phyloP scores from a whole-genome alignment of 1,140 invertebrate genomes.

The Pseudomyrmex sp. region DNA sequence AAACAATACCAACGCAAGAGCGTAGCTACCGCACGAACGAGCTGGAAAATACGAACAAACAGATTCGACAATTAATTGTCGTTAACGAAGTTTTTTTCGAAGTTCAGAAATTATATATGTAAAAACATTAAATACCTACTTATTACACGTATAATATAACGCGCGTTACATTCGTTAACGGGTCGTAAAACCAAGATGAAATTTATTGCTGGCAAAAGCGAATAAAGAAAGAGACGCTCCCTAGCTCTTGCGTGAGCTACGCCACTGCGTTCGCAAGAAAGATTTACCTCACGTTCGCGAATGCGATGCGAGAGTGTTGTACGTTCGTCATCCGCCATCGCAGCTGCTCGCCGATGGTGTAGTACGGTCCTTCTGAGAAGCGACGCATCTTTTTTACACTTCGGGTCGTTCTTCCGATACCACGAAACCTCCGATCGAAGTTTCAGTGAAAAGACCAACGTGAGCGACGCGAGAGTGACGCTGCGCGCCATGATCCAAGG shows the following conservation, averaged over 20 bases:
- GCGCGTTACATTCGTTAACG: too few relatives aligned
- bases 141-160: not conserved
- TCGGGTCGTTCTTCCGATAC: not conserved
- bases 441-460: conserved; percentile 35
- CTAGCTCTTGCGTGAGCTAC: not conserved
- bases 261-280: conserved; percentile 4
- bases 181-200: not conserved
- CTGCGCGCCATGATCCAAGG: conserved; percentile 42
- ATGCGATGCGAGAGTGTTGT: conserved; percentile 79
- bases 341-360: conserved; percentile 76
- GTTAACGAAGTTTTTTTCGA: too few relatives aligned
- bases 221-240: not conserved
- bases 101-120: too few relatives aligned
- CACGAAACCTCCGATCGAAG: conserved; percentile 11
- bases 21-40: not conserved
- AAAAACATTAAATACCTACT: not conserved
- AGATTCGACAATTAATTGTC: too few relatives aligned
- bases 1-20: not conserved
- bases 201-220: not conserved
- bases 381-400: conserved; percentile 63
- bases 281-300: conserved; percentile 81
- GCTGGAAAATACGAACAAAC: too few relatives aligned
- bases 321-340: conserved; percentile 84
- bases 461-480: conserved; percentile 46
- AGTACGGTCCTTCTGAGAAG: conserved; percentile 73